Conservation (phyloP, 2,888 invertebrate genomes). For the Drosophila yooni region DNA sequence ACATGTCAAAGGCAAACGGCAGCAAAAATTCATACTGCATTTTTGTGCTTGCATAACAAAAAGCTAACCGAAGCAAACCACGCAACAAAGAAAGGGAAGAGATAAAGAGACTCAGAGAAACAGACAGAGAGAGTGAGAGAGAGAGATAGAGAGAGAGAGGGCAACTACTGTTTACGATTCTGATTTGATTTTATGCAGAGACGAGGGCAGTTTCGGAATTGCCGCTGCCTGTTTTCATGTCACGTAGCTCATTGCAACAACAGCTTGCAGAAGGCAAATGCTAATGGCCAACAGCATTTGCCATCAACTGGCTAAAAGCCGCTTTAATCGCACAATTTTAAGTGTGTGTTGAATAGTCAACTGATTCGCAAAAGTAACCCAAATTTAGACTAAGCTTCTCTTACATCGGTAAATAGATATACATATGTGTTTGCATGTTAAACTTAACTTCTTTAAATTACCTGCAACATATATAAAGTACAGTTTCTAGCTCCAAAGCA, state of each 20-base stretch:
- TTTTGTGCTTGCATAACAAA: conserved; percentile 57
- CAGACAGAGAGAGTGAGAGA: not conserved
- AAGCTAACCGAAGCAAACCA: conserved; percentile 20
- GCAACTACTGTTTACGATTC: conserved; percentile 45
- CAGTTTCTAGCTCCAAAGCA: not conserved
- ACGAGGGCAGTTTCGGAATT: conserved; percentile 17
- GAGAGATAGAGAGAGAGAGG: too few species aligned
- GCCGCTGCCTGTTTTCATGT: conserved; percentile 48
- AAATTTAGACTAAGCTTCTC: conserved; percentile 6
- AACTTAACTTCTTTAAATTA: not conserved
- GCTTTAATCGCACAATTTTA: conserved; percentile 43
- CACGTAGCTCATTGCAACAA: conserved; percentile 63
- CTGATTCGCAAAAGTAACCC: not conserved
- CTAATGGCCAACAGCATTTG: conserved; percentile 44
- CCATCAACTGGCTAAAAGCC: conserved; percentile 46
- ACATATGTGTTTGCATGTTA: not conserved
- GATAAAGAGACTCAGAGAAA: not conserved
- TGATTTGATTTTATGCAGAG: conserved; percentile 60
- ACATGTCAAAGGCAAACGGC: conserved; percentile 50
- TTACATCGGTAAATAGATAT: too few species aligned
- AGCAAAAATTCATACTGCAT: conserved; percentile 66
- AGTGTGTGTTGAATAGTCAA: not conserved
- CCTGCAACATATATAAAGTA: not conserved
- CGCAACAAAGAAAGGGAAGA: not conserved
- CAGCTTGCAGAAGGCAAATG: conserved; percentile 55